Base-by-base conservation (phyloP, 2,888 invertebrate genomes). In the Parnassius smintheus region DNA sequence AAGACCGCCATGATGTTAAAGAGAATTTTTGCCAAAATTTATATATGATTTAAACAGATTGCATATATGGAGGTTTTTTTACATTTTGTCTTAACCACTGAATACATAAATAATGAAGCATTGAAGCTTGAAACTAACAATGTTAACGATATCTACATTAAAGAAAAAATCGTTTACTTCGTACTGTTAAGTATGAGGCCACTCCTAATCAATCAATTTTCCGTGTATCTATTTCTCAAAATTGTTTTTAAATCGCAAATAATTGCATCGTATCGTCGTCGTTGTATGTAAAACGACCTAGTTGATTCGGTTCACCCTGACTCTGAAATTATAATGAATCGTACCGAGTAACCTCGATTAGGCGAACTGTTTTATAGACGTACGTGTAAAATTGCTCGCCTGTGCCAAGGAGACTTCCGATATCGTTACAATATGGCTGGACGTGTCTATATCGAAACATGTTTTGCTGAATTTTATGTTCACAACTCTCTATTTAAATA, bases 251-350 rank as follows among this genome's bases (percentile, higher is more conserved):
- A 44, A 44, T 11, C 44, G 44, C 10, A 11, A 44, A 44, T 44
- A 44, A 44, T 44, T 13, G 18, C 18, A 18, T 22, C 49, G 42
- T 44, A 50, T 22, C 7, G 41, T 35, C 22, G 10, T 52, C 61
- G 56, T 61, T 7, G 35, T 9, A 2, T 51, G 55, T 61, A 61
- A 61, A 61, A 25, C n/a, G 44, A 42, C 12, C n/a, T 35, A n/a
- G 11, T 69, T 68, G 70, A 64, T 70, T 68, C 61, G 56, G 60
- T 50, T 72, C 69, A 72, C 70, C 71, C 73, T 72, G 73, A 72
- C 70, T 68, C 69, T 73, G 72, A 75, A 74, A 72, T 72, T 70
- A 71, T 71, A 72, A 73, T 71, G 70, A 70, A 69, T 66, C 64
- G 65, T 65, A 68, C 66, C 65, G 70, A 59, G 63, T 69, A 70